A percentile compares a stretch with the other conserved stretches of the same genome.
Evolutionary conservation across 2,888 invertebrate species (phyloP).

Genomic region (Ectemnius cavifrons): DNA sequence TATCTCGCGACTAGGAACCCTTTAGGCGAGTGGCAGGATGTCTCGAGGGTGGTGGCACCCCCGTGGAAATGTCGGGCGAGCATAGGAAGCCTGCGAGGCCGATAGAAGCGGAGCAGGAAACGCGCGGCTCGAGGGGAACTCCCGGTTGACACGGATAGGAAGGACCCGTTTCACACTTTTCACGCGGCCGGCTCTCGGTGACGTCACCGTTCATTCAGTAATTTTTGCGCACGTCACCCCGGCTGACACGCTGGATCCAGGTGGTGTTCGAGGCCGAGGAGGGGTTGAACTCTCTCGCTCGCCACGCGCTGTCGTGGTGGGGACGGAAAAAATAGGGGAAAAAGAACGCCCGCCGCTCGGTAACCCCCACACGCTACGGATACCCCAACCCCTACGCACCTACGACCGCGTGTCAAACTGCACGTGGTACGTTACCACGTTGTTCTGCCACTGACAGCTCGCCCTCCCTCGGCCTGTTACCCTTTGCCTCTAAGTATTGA

Average conservation of each 20-base stretch:
- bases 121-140: constrained; percentile 23
- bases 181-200: constrained; percentile 63
- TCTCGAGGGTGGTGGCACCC: constrained; percentile 14
- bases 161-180: constrained; percentile 63
- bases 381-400: constrained; percentile 73
- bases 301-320: constrained; percentile 56
- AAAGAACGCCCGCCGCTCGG: constrained; percentile 68
- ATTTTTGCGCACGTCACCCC: constrained; percentile 77
- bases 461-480: not conserved
- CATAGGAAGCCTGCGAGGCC: constrained; percentile 11
- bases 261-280: constrained; percentile 58
- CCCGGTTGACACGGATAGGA: constrained; percentile 54
- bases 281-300: constrained; percentile 57
- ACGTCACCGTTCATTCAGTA: constrained; percentile 78
- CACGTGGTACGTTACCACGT: constrained; percentile 77
- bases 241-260: constrained; percentile 66
- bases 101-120: constrained; percentile 24
- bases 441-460: constrained; percentile 52
- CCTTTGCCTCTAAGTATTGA: not conserved
- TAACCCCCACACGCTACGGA: constrained; percentile 60
- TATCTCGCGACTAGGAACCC: constrained; percentile 45
- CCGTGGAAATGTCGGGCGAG: not conserved
- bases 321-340: constrained; percentile 77
- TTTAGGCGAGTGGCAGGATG: constrained; percentile 22
- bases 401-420: constrained; percentile 76